Evolutionary conservation across 2,797 vertebrate genomes (phyloP).

Genomic region (Lepidocolaptes lacrymiger): DNA sequence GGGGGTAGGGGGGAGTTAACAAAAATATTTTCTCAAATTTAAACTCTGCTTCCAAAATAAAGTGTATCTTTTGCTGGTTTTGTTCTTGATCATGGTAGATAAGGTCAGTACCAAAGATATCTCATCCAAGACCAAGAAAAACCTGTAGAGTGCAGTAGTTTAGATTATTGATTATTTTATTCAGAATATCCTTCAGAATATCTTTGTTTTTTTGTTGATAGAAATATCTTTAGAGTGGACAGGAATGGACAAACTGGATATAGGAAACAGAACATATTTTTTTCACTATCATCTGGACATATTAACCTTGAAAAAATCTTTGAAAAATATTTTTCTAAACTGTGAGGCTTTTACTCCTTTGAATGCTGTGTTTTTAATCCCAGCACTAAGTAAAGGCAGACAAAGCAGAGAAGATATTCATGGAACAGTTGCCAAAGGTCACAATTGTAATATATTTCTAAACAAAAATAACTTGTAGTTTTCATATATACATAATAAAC

Average conservation of each 20-base stretch:
- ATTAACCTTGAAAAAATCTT: constrained; percentile 12
- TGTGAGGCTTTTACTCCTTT: not conserved
- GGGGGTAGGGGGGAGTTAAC: not conserved
- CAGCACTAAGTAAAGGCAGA: not conserved
- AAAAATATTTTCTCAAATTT: not conserved
- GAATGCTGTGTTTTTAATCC: not conserved
- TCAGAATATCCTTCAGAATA: not conserved
- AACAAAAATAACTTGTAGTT: not conserved
- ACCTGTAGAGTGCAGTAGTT: not conserved
- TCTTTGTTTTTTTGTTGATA: not conserved
- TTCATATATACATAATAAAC: not conserved
- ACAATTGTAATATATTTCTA: not conserved
- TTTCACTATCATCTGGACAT: not conserved
- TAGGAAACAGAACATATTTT: not conserved
- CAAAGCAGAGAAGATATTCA: not conserved
- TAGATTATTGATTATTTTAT: not conserved
- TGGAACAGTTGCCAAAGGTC: not conserved
- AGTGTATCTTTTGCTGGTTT: not conserved
- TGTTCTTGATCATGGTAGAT: not conserved
- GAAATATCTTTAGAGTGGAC: not conserved
- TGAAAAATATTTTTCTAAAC: not conserved
- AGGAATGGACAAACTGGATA: not conserved
- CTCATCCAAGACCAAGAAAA: not conserved
- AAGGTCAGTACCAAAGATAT: not conserved
- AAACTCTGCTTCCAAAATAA: not conserved